These are phyloP conservation scores for Synaphobranchus kaupii DNA, from an alignment of 2,797 vertebrate genomes.

Conservation along the genomic window DNA sequence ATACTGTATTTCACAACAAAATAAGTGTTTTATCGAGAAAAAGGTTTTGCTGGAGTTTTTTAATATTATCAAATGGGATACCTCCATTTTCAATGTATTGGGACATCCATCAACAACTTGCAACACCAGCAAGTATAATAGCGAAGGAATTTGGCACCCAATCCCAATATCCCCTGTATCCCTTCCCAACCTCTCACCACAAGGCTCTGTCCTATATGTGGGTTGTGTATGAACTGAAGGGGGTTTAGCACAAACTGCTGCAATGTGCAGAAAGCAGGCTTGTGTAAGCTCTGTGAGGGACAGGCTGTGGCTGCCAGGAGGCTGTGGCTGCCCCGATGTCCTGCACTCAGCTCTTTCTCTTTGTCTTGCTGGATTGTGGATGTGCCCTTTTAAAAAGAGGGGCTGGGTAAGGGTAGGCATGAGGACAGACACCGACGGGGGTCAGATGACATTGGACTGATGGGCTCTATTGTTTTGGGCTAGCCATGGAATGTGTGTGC, in stretches of 20 bases:
- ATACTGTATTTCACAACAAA: background rate
- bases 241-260: constrained; percentile 76
- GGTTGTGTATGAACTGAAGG: constrained; percentile 56
- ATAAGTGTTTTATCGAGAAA: background rate
- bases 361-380: constrained; percentile 71
- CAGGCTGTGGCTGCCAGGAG: constrained; percentile 61
- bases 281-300: constrained; percentile 61
- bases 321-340: constrained; percentile 64
- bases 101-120: background rate
- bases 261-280: constrained; percentile 70
- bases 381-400: constrained; percentile 55
- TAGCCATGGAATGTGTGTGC: constrained; percentile 17
- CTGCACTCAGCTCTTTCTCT: constrained; percentile 76
- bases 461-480: background rate
- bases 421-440: constrained; percentile 47
- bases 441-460: constrained; percentile 9
- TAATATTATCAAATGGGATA: no score
- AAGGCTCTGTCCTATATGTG: constrained; percentile 59
- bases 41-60: background rate
- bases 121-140: constrained; percentile 33
- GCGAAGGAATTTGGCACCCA: constrained; percentile 32
- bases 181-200: constrained; percentile 10
- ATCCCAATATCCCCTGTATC: constrained; percentile 29
- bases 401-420: constrained; percentile 48
- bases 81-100: background rate